Evolutionary conservation across 2,888 invertebrate genomes (phyloP).

Genomic region (Neocrepidodera transversa): DNA sequence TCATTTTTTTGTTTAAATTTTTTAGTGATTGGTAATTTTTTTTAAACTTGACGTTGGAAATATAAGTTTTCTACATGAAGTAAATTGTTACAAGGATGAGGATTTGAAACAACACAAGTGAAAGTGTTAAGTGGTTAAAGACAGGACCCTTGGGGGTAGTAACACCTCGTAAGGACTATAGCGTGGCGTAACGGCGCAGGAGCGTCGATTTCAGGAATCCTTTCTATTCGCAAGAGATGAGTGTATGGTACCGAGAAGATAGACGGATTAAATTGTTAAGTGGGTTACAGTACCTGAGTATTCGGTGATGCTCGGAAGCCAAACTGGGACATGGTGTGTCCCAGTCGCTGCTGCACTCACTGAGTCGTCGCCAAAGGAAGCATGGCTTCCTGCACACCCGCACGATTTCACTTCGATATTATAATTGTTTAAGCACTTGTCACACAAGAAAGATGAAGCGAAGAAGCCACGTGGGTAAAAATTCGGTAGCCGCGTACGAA

Average conservation of each 20-base stretch:
- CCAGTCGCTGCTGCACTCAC: conserved; percentile 60
- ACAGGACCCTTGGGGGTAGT: conserved; percentile 25
- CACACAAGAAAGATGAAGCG: no score
- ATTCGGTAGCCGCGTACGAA: conserved; percentile 46
- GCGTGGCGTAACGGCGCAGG: conserved; percentile 22
- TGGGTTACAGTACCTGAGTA: conserved; percentile 64
- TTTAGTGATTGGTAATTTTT: no score
- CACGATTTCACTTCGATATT: conserved; percentile 40
- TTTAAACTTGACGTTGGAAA: neutral
- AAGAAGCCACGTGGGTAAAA: conserved; percentile 48
- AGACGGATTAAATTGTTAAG: neutral
- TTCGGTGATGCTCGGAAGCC: conserved; percentile 71
- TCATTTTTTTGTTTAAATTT: no score
- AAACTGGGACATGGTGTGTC: conserved; percentile 73
- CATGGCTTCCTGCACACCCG: conserved; percentile 56
- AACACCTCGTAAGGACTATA: conserved; percentile 12
- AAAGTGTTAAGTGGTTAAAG: conserved; percentile 16
- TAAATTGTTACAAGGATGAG: conserved; percentile 6
- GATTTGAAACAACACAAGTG: conserved; percentile 5
- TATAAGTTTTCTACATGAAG: no score
- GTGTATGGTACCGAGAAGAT: no score
- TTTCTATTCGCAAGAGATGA: no score
- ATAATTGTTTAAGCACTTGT: conserved; percentile 19
- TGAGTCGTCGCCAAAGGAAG: conserved; percentile 58
- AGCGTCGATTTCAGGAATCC: neutral